Percentiles rank a stretch among this genome's conserved stretches.
These are phyloP conservation scores for Enteromius fasciolatus DNA, from an alignment of 2,797 vertebrate species.

Conservation along the genomic window DNA sequence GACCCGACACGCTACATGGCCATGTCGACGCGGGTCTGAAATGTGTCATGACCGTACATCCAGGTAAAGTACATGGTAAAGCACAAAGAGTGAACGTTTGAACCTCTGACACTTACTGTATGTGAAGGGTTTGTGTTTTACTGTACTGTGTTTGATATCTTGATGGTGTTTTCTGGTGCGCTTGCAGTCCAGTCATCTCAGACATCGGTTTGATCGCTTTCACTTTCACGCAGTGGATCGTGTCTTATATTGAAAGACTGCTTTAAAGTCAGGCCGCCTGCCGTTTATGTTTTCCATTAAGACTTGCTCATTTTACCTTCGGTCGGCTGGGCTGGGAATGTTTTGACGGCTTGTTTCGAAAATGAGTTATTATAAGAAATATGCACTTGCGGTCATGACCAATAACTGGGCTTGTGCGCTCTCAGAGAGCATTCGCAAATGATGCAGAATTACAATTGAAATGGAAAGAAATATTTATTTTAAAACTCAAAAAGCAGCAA, in stretches of 20 bases:
- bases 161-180: constrained; percentile 30
- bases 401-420: background rate
- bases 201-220: constrained; percentile 62
- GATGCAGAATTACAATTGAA: background rate
- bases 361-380: background rate
- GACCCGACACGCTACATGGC: constrained; percentile 23
- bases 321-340: background rate
- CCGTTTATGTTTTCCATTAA: background rate
- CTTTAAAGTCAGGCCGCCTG: background rate
- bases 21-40: background rate
- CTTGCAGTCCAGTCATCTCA: constrained; percentile 68
- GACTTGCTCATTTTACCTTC: background rate
- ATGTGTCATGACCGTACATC: constrained; percentile 30
- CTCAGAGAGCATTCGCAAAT: background rate
- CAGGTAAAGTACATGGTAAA: constrained; percentile 32
- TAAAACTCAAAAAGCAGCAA: background rate
- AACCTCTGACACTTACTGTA: constrained; percentile 34
- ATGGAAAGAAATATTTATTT: background rate
- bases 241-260: constrained; percentile 17
- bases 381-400: background rate
- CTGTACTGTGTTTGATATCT: constrained; percentile 21
- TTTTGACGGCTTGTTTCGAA: background rate
- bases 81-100: constrained; percentile 1
- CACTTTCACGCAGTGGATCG: constrained; percentile 65
- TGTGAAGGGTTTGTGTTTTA: constrained; percentile 10